phyloP scores from a whole-genome alignment of 1,140 invertebrate species.

The Galendromus occidentalis region DNA sequence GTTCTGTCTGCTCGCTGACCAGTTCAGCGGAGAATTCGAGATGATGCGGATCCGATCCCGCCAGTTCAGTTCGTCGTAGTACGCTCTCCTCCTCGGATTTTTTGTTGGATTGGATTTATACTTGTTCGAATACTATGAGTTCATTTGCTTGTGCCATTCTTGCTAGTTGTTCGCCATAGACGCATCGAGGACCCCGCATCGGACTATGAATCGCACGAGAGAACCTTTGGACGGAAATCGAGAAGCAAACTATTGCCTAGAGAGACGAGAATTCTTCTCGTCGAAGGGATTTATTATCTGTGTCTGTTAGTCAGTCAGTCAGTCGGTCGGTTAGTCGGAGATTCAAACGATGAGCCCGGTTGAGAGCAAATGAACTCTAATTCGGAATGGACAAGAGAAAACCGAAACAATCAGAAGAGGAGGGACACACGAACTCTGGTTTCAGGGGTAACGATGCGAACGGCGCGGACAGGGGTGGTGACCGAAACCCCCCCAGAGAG shows the following conservation, averaged over 20 bases:
- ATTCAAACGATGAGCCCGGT: not conserved
- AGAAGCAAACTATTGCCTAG: not conserved
- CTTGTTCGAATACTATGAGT: not conserved
- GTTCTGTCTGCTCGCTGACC: not conserved
- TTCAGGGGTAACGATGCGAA: not conserved
- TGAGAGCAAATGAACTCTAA: not conserved
- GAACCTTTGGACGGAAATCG: not conserved
- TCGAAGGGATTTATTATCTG: not conserved
- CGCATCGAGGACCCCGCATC: not conserved
- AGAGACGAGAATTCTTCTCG: not conserved
- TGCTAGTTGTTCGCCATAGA: not conserved
- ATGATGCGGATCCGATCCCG: not conserved
- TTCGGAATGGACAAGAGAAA: not conserved
- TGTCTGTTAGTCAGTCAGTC: not conserved
- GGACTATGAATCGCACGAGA: not conserved
- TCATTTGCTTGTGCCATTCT: not conserved
- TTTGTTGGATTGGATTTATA: not conserved
- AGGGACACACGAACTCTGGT: not conserved
- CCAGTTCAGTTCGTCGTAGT: not conserved
- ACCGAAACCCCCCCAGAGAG: not conserved
- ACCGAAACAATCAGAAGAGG: not conserved
- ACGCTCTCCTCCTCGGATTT: not conserved
- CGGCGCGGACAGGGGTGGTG: not conserved
- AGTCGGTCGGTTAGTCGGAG: not conserved
- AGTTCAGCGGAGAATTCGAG: not conserved